A percentile compares a stretch with the other conserved stretches of the same genome.
phyloP scores from a whole-genome alignment of 2,797 vertebrate species.

The Lepus townsendii region DNA sequence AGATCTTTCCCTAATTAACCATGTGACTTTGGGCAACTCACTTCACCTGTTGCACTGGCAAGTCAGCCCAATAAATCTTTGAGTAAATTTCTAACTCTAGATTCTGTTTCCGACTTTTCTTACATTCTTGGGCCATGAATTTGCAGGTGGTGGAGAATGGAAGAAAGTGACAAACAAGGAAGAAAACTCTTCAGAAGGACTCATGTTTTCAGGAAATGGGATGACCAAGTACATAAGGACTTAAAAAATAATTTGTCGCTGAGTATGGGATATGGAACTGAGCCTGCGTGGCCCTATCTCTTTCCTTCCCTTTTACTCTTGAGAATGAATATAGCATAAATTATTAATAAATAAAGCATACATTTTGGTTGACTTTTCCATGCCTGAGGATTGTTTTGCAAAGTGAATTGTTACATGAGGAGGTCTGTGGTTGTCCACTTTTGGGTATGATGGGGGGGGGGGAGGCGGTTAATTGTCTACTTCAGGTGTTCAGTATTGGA shows the following conservation, averaged over 20 bases:
- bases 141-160: not conserved
- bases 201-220: not conserved
- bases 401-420: not conserved
- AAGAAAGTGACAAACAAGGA: not conserved
- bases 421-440: not conserved
- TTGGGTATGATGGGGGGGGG: not conserved
- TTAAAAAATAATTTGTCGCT: not conserved
- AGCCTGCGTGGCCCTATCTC: not conserved
- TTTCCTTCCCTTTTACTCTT: not conserved
- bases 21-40: conserved; percentile 41
- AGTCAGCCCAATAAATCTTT: not conserved
- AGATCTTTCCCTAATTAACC: not conserved
- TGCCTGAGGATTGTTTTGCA: conserved; percentile 2
- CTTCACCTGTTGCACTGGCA: not conserved
- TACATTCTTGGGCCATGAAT: not conserved
- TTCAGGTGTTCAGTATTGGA: not conserved
- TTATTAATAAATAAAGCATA: not conserved
- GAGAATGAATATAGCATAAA: not conserved
- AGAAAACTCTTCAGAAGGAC: not conserved
- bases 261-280: not conserved
- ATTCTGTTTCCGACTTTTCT: not conserved
- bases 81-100: conserved; percentile 7
- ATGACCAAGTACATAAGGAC: not conserved
- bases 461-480: not conserved
- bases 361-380: not conserved